Conservation (phyloP, 30 jellyfish, hydroid and myxozoan species). For the Cassiopea andromeda region DNA sequence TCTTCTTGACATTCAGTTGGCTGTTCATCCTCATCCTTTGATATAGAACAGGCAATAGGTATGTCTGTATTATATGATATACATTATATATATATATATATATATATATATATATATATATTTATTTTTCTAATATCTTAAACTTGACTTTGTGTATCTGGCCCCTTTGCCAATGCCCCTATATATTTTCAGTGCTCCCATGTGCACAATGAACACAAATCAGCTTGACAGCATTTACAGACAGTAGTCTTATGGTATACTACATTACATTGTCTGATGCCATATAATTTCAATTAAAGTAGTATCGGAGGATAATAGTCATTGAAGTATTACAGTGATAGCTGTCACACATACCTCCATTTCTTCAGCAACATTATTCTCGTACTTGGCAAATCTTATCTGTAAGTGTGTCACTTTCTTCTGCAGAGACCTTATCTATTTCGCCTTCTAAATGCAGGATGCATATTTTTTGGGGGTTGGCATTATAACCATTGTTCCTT, state of each 20-base stretch:
- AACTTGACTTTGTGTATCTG: neutral
- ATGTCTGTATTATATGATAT: neutral
- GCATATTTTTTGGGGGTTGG: neutral
- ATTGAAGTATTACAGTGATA: too few relatives aligned
- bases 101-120: too few relatives aligned
- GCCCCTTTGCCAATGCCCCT: neutral
- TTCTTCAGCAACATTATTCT: neutral
- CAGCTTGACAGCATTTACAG: neutral
- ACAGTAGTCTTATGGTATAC: neutral
- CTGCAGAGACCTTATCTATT: neutral
- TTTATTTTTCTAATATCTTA: too few relatives aligned
- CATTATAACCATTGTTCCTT: neutral
- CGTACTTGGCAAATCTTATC: neutral
- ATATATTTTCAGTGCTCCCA: neutral
- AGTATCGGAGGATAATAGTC: neutral
- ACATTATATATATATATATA: too few relatives aligned
- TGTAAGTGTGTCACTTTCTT: neutral
- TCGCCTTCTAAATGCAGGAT: neutral
- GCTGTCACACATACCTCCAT: neutral
- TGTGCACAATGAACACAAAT: neutral
- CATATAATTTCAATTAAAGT: neutral
- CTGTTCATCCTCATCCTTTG: neutral
- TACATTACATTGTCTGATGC: neutral
- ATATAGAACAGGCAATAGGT: neutral
- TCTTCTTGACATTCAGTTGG: neutral